Percentiles rank a stretch among this genome's conserved stretches.
Evolutionary conservation across 1,140 invertebrate genomes (phyloP).

Genomic region (Neoseiulus cucumeris): DNA sequence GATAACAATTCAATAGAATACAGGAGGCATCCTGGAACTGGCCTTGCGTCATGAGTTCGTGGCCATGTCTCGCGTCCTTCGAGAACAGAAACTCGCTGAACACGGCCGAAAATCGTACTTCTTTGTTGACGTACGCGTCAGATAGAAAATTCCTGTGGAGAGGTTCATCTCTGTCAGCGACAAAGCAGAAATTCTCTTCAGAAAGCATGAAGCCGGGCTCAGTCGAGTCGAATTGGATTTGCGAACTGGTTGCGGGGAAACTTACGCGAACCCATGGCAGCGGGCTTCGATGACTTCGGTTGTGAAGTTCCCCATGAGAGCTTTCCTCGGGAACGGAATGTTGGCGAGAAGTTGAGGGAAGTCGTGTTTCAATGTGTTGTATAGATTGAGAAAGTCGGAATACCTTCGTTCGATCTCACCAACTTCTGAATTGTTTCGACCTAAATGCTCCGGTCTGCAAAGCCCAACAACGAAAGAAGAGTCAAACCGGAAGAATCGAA

Average conservation of each 20-base stretch:
- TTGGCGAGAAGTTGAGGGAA: constrained; percentile 36
- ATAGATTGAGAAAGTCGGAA: constrained; percentile 49
- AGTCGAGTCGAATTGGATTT: too few species aligned
- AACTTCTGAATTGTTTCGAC: constrained; percentile 23
- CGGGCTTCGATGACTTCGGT: constrained; percentile 41
- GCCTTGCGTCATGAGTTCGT: constrained; percentile 36
- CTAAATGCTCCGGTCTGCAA: too few species aligned
- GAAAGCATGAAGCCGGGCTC: too few species aligned
- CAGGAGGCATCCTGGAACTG: constrained; percentile 40
- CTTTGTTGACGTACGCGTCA: constrained; percentile 24
- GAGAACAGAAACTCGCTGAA: constrained; percentile 46
- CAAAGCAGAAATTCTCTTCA: too few species aligned
- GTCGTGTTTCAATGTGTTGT: constrained; percentile 38
- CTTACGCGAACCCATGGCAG: constrained; percentile 1
- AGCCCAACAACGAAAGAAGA: too few species aligned
- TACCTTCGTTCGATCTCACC: constrained; percentile 47
- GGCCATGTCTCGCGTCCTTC: constrained; percentile 39
- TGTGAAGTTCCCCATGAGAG: constrained; percentile 50
- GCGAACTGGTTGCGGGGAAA: too few species aligned
- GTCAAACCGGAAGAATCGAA: too few species aligned
- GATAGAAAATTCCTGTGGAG: neutral
- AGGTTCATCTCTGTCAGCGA: too few species aligned
- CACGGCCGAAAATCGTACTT: constrained; percentile 37
- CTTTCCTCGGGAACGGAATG: constrained; percentile 49
- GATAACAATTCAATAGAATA: constrained; percentile 45